Evolutionary conservation across 92 coral and sea anemone genomes (phyloP).

Genomic region (Porites divaricata): DNA sequence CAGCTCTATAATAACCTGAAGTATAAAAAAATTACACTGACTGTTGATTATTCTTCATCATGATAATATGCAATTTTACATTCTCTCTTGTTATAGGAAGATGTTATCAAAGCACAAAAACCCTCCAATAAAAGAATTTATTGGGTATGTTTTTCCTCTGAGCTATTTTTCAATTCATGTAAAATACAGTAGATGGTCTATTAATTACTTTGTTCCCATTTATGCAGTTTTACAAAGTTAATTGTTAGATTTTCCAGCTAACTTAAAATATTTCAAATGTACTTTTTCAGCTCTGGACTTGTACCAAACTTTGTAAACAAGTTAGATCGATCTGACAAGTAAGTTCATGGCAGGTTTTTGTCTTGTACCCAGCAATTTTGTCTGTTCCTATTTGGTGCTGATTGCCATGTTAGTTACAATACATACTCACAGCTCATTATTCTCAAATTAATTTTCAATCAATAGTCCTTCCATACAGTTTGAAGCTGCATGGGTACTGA

Average conservation of each 20-base stretch:
- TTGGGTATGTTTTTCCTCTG: constrained; percentile 63
- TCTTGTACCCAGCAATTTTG: background rate
- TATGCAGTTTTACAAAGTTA: too few species aligned
- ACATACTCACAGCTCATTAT: too few species aligned
- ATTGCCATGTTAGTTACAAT: too few species aligned
- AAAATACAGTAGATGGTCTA: too few species aligned
- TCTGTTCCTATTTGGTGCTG: background rate
- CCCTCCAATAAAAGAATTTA: constrained; percentile 94
- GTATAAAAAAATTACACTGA: too few species aligned
- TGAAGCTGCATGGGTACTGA: constrained; percentile 99
- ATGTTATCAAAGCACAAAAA: constrained; percentile 95
- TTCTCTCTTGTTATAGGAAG: constrained; percentile 60
- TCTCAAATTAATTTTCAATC: background rate
- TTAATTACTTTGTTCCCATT: too few species aligned
- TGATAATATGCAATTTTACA: background rate
- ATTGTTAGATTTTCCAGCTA: too few species aligned
- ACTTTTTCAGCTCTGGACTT: constrained; percentile 74
- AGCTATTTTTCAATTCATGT: too few species aligned
- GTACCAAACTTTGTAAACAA: constrained; percentile 78
- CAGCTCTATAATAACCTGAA: too few species aligned
- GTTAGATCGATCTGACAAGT: constrained; percentile 82
- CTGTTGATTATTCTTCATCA: too few species aligned
- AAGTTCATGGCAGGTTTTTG: constrained; percentile 15
- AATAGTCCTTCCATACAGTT: constrained; percentile 87
- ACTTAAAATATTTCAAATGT: too few species aligned